Evolutionary conservation across 2,797 vertebrate genomes (phyloP).

Genomic region (Trachops cirrhosus): DNA sequence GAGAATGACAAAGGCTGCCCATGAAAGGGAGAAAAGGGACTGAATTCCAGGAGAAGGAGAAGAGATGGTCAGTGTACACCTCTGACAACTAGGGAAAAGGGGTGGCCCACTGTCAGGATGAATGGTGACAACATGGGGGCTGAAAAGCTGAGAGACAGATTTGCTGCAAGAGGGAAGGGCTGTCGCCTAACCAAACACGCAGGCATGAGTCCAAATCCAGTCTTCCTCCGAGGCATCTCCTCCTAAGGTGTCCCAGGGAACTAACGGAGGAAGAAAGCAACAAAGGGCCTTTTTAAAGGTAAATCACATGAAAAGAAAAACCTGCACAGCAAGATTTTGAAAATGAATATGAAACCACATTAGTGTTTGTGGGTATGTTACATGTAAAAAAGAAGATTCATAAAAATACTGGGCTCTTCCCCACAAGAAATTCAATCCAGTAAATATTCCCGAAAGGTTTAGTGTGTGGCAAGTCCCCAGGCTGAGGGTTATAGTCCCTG

Average conservation of each 20-base stretch:
- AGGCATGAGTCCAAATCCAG: background rate
- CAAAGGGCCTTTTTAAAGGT: background rate
- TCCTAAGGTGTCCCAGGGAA: background rate
- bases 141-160: background rate
- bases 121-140: background rate
- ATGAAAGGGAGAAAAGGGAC: background rate
- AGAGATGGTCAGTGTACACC: background rate
- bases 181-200: background rate
- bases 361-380: background rate
- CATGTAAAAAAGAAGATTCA: background rate
- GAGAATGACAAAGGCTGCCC: background rate
- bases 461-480: background rate
- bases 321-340: background rate
- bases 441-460: background rate
- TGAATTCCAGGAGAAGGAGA: background rate
- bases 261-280: background rate
- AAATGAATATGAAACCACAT: slow-evolving; percentile 34
- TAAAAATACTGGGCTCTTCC: background rate
- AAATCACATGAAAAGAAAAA: background rate
- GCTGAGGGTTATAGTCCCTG: too few species aligned
- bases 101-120: too few species aligned
- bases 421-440: background rate
- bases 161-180: background rate
- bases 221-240: background rate
- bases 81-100: background rate